Percentiles rank a stretch among this genome's conserved stretches.
Conservation (phyloP, 2,113 vertebrate genomes). For the Muscicapa adusta region DNA sequence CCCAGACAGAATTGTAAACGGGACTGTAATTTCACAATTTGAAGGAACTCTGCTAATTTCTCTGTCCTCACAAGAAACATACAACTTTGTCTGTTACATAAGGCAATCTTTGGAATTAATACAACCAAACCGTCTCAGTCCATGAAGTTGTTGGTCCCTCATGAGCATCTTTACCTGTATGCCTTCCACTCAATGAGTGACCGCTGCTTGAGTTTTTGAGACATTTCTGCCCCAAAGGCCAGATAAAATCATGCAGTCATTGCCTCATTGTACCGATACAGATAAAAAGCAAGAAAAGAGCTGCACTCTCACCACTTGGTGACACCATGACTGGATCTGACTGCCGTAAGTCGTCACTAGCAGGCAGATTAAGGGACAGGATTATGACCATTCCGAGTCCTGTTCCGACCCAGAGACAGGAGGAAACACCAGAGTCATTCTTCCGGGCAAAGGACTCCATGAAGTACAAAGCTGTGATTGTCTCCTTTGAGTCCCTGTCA, state of each 20-base stretch:
- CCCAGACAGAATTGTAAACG: background rate
- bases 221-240: background rate
- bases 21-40: background rate
- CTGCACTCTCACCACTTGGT: slow-evolving; percentile 83
- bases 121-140: background rate
- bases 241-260: background rate
- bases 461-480: slow-evolving; percentile 90
- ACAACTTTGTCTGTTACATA: background rate
- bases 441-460: slow-evolving; percentile 90
- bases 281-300: background rate
- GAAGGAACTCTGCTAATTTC: background rate
- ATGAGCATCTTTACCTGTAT: background rate
- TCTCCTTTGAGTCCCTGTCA: slow-evolving; percentile 93
- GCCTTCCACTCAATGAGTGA: background rate
- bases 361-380: slow-evolving; percentile 87
- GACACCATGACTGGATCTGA: slow-evolving; percentile 85
- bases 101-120: background rate
- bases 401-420: slow-evolving; percentile 95
- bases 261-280: background rate
- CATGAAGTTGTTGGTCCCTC: background rate
- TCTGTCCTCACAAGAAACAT: background rate
- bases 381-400: slow-evolving; percentile 90
- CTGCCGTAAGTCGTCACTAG: slow-evolving; percentile 85
- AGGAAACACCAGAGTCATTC: slow-evolving; percentile 79
- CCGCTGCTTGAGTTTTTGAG: background rate